Base-by-base conservation (phyloP, 1,140 invertebrate species). In the Zaprionus vittiger region DNA sequence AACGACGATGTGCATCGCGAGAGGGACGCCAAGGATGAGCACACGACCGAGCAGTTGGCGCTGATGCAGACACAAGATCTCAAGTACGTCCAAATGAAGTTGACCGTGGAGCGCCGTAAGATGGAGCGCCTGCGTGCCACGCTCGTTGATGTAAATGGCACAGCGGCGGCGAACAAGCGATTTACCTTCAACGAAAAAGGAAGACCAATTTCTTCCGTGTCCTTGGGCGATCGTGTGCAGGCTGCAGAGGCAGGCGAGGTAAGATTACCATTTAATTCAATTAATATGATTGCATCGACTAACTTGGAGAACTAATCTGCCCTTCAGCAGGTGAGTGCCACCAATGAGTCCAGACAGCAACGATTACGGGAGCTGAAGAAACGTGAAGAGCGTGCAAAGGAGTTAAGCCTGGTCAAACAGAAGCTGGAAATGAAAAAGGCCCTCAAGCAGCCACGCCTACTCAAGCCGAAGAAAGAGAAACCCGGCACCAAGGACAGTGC, bases 51-150 rank as follows among this genome's bases (percentile, higher is more conserved):
- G 38, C 98, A 99, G 92, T 93, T 97, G 24, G 96, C 97, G 57
- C 87, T 99, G 6, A 98, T 99, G 97, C 94, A 97, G 91, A 97
- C 97, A 0, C 97, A 98, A 93, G 98, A 99, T 93, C 93, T 98
- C 12, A 97, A 96, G 89, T 99, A 99, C 91, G 95, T 99, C 6
- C 94, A 95, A 24, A 96, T 96, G 93, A 98, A 98, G 85, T 94
- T 97, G 49, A 96, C 95, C 12, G 95, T 98, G 34, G 99, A 99
- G 93, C 93, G 95, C 1, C 97, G 96, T 83, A 98, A 98, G 94
- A 96, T 99, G 77, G 95, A 98, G 73, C 96, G 96, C 83, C 92
- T 99, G 22, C 96, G 98, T 93, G 94, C 96, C 14, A 93, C 95
- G 57, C 94, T 99, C 2, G 97, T 99, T 92, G 94, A 98, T 91